Percentiles rank a stretch among this genome's conserved stretches.
These are phyloP conservation scores for Rhabditoides inermis DNA, from an alignment of 2,888 invertebrate genomes.

Conservation along the genomic window DNA sequence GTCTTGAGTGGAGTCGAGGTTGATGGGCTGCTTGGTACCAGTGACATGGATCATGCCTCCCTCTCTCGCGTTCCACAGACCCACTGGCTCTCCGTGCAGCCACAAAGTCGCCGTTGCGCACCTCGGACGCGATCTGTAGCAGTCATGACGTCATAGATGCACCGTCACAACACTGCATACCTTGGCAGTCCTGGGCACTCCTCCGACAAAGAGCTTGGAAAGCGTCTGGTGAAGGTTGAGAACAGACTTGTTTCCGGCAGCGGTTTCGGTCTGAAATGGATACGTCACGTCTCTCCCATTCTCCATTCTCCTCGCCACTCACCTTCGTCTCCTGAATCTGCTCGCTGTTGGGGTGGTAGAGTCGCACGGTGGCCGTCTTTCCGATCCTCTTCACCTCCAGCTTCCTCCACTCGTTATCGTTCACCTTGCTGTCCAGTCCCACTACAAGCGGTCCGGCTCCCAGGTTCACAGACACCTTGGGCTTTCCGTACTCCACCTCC, in stretches of 20 bases:
- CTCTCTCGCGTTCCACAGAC: conserved; percentile 85
- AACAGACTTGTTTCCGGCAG: conserved; percentile 71
- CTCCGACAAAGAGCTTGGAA: conserved; percentile 82
- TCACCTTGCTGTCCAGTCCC: conserved; percentile 45
- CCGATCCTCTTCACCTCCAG: conserved; percentile 80
- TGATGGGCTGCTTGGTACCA: conserved; percentile 34
- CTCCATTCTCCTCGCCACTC: too few species aligned
- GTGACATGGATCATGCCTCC: conserved; percentile 53
- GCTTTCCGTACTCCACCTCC: conserved; percentile 69
- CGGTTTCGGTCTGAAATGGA: conserved; percentile 39
- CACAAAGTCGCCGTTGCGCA: conserved; percentile 66
- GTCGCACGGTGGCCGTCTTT: conserved; percentile 65
- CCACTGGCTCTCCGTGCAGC: conserved; percentile 83
- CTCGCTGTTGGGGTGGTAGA: conserved; percentile 37
- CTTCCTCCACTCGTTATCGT: conserved; percentile 83
- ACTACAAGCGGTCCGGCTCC: conserved; percentile 62
- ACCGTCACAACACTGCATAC: too few species aligned
- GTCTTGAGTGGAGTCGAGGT: conserved; percentile 31
- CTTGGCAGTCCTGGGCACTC: conserved; percentile 64
- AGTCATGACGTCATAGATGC: too few species aligned
- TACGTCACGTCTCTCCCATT: too few species aligned
- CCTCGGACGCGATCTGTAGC: conserved; percentile 54
- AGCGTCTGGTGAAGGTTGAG: conserved; percentile 79
- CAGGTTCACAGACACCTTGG: conserved; percentile 76
- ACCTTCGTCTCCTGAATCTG: too few species aligned